These are phyloP conservation scores for Malurus leucopterus DNA, from an alignment of 2,797 vertebrate genomes.

Conservation along the genomic window DNA sequence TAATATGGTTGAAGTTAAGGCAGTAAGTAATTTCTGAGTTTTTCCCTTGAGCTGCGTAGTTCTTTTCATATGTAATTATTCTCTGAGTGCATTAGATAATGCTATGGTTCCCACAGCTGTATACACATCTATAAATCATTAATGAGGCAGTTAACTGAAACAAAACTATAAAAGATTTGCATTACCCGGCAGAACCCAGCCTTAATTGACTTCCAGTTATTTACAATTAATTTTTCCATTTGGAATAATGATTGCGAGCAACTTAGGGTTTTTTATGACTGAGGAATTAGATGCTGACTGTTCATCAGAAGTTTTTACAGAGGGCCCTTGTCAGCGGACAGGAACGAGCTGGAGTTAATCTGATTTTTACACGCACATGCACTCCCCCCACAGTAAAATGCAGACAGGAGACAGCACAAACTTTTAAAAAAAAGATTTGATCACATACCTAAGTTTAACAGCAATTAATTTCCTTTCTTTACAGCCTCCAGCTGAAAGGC, in stretches of 20 bases:
- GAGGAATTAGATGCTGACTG: constrained; percentile 63
- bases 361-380: not conserved
- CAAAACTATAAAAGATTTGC: constrained; percentile 79
- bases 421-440: not conserved
- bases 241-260: constrained; percentile 71
- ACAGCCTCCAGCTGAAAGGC: not conserved
- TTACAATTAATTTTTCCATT: constrained; percentile 80
- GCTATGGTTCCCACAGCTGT: constrained; percentile 73
- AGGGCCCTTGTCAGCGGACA: constrained; percentile 34
- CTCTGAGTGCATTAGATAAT: constrained; percentile 77
- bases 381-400: not conserved
- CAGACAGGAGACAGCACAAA: not conserved
- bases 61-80: constrained; percentile 79
- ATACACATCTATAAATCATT: constrained; percentile 80
- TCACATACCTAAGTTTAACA: not conserved
- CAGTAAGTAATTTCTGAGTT: constrained; percentile 70
- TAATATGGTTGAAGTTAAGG: constrained; percentile 70
- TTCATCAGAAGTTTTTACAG: constrained; percentile 68
- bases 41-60: constrained; percentile 65
- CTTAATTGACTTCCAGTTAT: constrained; percentile 79
- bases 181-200: constrained; percentile 69
- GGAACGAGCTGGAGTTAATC: constrained; percentile 20
- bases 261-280: constrained; percentile 35
- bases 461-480: not conserved
- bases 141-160: constrained; percentile 80